A percentile compares a stretch with the other conserved stretches of the same genome.
Conservation (phyloP, 2,888 invertebrate genomes). For the Andrena camellia region DNA sequence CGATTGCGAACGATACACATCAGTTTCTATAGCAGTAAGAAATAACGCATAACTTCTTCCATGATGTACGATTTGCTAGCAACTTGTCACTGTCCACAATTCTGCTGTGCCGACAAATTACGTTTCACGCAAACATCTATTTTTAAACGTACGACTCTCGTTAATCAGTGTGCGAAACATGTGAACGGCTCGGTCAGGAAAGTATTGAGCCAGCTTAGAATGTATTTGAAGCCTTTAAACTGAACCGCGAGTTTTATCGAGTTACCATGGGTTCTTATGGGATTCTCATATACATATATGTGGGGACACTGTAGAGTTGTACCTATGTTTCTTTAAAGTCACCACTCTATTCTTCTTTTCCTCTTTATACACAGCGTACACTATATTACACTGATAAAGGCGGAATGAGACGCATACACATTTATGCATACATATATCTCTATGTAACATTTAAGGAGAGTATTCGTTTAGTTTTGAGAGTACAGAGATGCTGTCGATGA, state of each 20-base stretch:
- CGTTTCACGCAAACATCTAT: constrained; percentile 2
- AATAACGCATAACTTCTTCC: not conserved
- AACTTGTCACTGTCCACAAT: not conserved
- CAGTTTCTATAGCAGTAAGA: not conserved
- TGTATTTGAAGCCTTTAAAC: constrained; percentile 9
- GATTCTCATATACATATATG: constrained; percentile 13
- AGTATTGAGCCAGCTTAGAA: constrained; percentile 23
- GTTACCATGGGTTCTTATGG: constrained; percentile 24
- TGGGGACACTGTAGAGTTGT: constrained; percentile 29
- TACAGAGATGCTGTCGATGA: constrained; percentile 31
- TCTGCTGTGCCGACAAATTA: not conserved
- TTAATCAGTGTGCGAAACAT: constrained; percentile 9
- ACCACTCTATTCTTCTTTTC: constrained; percentile 16
- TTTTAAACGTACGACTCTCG: constrained; percentile 25
- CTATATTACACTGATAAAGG: constrained; percentile 32
- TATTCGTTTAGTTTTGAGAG: constrained; percentile 46
- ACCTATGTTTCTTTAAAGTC: constrained; percentile 23
- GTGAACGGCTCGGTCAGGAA: constrained; percentile 36
- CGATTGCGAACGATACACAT: not conserved
- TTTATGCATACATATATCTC: constrained; percentile 52
- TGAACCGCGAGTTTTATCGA: constrained; percentile 25
- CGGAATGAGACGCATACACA: constrained; percentile 29
- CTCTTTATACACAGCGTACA: constrained; percentile 45
- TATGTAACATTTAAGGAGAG: constrained; percentile 54
- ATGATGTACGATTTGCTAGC: not conserved